A percentile compares a stretch with the other conserved stretches of the same genome.
Evolutionary conservation across 2,888 invertebrate species (phyloP).

Genomic region (Cataglyphis cursor): DNA sequence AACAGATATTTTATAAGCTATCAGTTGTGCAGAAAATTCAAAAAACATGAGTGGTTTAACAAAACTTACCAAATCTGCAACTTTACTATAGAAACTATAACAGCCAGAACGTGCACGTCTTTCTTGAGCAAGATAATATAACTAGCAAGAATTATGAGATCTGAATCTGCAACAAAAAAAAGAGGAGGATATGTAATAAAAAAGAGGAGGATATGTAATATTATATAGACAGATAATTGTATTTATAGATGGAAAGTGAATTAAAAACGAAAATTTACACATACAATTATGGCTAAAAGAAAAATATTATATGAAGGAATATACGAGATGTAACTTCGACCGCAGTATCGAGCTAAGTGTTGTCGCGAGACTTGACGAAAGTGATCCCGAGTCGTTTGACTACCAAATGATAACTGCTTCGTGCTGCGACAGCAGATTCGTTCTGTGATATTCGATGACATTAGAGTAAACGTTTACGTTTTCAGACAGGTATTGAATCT

Average conservation of each 20-base stretch:
- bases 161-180: neutral
- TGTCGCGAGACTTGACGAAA: conserved; percentile 18
- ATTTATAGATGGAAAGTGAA: neutral
- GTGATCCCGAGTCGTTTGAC: conserved; percentile 61
- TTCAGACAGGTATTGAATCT: neutral
- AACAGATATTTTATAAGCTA: neutral
- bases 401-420: conserved; percentile 54
- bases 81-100: neutral
- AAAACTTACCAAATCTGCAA: conserved; percentile 47
- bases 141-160: conserved; percentile 46
- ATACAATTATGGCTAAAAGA: neutral
- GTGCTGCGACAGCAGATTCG: conserved; percentile 52
- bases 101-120: conserved; percentile 21
- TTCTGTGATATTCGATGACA: conserved; percentile 21
- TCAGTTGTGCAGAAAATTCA: neutral
- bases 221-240: neutral
- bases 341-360: conserved; percentile 39
- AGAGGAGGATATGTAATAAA: neutral
- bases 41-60: neutral
- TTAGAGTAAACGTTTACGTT: neutral
- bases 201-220: neutral
- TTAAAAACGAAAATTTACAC: neutral
- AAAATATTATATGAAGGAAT: neutral
- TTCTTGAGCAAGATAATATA: conserved; percentile 3
- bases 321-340: conserved; percentile 39